Evolutionary conservation across 2,888 invertebrate genomes (phyloP), one percentile per base, ranked within the genome.

Genomic region (Blera fallax): DNA sequence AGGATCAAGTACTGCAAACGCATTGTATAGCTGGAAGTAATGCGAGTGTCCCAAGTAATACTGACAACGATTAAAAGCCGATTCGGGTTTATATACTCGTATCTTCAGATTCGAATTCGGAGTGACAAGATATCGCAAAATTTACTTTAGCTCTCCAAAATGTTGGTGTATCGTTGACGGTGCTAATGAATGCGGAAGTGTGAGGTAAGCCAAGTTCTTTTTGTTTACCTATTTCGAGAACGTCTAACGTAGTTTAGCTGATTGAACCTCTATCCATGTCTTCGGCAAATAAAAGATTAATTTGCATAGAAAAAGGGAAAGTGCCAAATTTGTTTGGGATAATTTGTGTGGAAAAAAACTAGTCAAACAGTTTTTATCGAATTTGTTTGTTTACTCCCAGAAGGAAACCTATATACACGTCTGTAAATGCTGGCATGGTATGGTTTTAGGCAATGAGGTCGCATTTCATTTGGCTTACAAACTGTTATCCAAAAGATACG

Each of bases 221-320:
- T 40, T 67, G 5, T 77, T 52, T 77, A 24, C 40, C 24, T 14
- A 18, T 21, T 27, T 16, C 37, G 27, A 58, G 34, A 54, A 54
- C 11, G 21, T 21, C 27, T 54, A 40, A 29, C 32, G 43, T 58
- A 3, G n/a, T 29, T 29, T n/a, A 40, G 3, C 1, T 21, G 29
- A 24, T 34, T 11, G 8, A 29, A 54, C 11, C 7, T 43, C 21
- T 3, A 8, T n/a, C 29, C 4, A n/a, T 16, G 32, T 72, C 4
- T 21, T 50, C n/a, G 14, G 8, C 14, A 58, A 60, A 45, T n/a
- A 14, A 11, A 16, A 50, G 0, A 50, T 3, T 0, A 43, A 70
- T 77, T 77, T 76, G 54, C 76, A 69, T 56, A 64, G 21, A 48
- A 50, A 76, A 76, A 64, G 62, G 34, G 77, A 82, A 82, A 82